phyloP scores from a whole-genome alignment of 2,113 vertebrate species.

The Podocnemis expansa region DNA sequence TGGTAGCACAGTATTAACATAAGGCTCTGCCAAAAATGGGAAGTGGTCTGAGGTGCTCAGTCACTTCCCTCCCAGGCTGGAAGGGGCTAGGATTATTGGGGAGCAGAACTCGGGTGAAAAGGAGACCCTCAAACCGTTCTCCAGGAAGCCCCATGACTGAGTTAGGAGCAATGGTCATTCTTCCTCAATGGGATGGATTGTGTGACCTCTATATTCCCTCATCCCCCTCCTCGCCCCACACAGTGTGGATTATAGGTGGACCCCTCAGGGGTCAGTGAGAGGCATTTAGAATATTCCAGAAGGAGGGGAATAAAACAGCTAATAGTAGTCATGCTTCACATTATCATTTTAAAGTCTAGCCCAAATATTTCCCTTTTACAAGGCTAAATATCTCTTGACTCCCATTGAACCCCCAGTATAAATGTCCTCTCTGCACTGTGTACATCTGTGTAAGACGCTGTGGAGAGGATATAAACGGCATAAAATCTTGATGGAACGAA shows the following conservation, averaged over 20 bases:
- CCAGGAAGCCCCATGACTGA: neutral
- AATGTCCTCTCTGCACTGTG: constrained; percentile 72
- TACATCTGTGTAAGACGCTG: constrained; percentile 77
- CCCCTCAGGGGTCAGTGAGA: neutral
- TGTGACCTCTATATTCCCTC: neutral
- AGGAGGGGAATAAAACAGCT: neutral
- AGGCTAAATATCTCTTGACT: constrained; percentile 80
- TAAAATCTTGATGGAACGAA: constrained; percentile 87
- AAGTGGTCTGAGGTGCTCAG: neutral
- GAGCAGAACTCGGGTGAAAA: neutral
- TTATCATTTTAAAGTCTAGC: constrained; percentile 73
- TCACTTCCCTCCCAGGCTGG: neutral
- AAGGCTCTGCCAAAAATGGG: neutral
- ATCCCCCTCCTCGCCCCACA: neutral
- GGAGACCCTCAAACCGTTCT: neutral
- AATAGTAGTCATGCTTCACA: constrained; percentile 72
- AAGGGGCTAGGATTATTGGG: neutral
- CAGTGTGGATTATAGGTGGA: neutral
- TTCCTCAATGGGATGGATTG: rapidly evolving
- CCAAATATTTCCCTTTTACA: constrained; percentile 74
- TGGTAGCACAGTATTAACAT: neutral
- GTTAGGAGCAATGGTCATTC: neutral
- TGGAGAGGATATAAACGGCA: constrained; percentile 83
- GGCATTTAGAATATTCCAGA: constrained; percentile 21
- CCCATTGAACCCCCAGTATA: constrained; percentile 75